Percentiles rank a stretch among this genome's conserved stretches.
Conservation (phyloP, 2,797 vertebrate genomes). For the Pseudotriccus pelzelni region DNA sequence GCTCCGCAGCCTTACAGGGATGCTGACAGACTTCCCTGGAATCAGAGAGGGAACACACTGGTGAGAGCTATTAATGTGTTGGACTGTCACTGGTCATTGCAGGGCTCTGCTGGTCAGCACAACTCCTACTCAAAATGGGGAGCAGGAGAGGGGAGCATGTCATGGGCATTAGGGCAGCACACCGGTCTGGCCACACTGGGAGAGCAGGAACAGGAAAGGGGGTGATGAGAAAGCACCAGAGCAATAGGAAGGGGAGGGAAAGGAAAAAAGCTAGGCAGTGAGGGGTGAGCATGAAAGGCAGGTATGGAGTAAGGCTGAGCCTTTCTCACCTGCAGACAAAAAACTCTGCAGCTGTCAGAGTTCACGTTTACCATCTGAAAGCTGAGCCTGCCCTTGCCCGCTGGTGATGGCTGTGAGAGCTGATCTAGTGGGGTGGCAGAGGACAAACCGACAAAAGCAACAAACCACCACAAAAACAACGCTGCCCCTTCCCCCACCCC, state of each 20-base stretch:
- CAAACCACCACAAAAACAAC: neutral
- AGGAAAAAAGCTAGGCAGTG: neutral
- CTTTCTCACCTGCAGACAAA: neutral
- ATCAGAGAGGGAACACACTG: fast-evolving
- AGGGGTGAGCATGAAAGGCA: neutral
- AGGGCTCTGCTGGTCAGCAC: neutral
- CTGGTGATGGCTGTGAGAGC: neutral
- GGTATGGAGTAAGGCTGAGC: neutral
- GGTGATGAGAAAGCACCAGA: fast-evolving
- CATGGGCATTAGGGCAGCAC: fast-evolving
- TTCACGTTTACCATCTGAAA: fast-evolving
- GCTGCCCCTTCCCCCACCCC: fast-evolving
- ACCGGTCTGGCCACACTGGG: fast-evolving
- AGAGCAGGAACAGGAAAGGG: neutral
- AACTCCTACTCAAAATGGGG: fast-evolving
- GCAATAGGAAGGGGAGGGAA: neutral
- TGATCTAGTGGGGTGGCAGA: neutral
- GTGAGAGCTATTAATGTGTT: neutral
- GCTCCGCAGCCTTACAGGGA: neutral
- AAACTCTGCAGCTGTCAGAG: neutral
- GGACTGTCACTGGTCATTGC: neutral
- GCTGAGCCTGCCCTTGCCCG: neutral
- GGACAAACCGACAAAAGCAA: neutral
- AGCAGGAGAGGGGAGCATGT: fast-evolving
- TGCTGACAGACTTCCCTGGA: neutral